Percentiles rank a stretch among this genome's conserved stretches.
Conservation (phyloP, 2,113 vertebrate genomes). For the Lota lota region DNA sequence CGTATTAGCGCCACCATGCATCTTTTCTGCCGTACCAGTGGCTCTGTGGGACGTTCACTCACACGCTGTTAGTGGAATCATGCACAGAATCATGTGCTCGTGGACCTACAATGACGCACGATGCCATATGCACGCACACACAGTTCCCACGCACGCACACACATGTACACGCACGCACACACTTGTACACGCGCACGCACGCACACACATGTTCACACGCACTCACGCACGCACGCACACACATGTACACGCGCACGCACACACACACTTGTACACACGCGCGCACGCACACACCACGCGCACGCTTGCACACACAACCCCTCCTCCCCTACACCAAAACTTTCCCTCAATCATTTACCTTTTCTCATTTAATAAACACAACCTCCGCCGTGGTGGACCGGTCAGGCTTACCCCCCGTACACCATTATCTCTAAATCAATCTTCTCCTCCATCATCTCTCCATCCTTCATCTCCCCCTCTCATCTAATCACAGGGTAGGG, state of each 20-base stretch:
- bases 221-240: no score
- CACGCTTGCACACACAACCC: not conserved
- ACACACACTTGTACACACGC: not conserved
- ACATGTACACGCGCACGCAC: not conserved
- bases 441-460: conserved; percentile 37
- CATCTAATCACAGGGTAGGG: conserved; percentile 33
- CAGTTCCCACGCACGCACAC: not conserved
- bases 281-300: not conserved
- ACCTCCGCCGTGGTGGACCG: conserved; percentile 8
- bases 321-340: not conserved
- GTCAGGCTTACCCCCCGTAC: not conserved
- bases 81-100: not conserved
- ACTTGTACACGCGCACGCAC: not conserved
- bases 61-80: conserved; percentile 11
- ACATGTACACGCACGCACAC: not conserved
- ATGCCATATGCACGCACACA: not conserved
- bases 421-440: conserved; percentile 36
- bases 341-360: conserved; percentile 34
- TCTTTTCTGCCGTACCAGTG: conserved; percentile 22
- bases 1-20: conserved; percentile 33
- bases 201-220: not conserved
- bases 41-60: conserved; percentile 37
- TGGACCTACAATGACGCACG: not conserved
- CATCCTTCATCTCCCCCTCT: conserved; percentile 25
- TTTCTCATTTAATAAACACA: conserved; percentile 55